Percentiles rank a stretch among this genome's conserved stretches.
Evolutionary conservation across 1,140 invertebrate species (phyloP).

Genomic region (Drosophila ironensis): DNA sequence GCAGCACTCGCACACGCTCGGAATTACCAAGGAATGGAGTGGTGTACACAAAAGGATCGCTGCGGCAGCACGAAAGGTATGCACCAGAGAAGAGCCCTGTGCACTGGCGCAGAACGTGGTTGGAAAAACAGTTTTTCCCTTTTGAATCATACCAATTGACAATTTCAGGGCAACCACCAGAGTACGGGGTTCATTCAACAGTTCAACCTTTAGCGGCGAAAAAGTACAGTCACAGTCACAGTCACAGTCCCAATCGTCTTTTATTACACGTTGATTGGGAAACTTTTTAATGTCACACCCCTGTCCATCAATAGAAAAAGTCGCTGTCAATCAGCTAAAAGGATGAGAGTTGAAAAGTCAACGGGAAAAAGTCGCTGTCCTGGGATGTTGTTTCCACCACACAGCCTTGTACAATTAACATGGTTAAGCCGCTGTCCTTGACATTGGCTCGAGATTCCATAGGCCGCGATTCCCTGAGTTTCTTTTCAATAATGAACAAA

Average conservation of each 20-base stretch:
- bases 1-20: slow-evolving; percentile 21
- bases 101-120: slow-evolving; percentile 74
- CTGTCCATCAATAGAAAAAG: slow-evolving; percentile 53
- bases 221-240: slow-evolving; percentile 76
- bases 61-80: background rate
- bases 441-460: background rate
- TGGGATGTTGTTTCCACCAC: slow-evolving; percentile 21
- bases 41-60: slow-evolving; percentile 25
- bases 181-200: slow-evolving; percentile 19
- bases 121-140: slow-evolving; percentile 69
- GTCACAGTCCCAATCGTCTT: slow-evolving; percentile 10
- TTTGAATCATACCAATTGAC: slow-evolving; percentile 72
- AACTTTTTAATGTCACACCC: slow-evolving; percentile 46
- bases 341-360: slow-evolving; percentile 35
- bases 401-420: slow-evolving; percentile 28
- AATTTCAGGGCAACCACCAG: slow-evolving; percentile 48
- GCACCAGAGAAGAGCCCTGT: slow-evolving; percentile 24
- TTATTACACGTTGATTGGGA: slow-evolving; percentile 29
- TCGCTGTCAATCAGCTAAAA: slow-evolving; percentile 53
- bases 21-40: slow-evolving; percentile 16
- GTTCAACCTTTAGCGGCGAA: slow-evolving; percentile 9
- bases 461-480: slow-evolving; percentile 35
- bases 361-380: no score
- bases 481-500: no score
- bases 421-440: slow-evolving; percentile 12